These are phyloP conservation scores for Falco cherrug DNA, from an alignment of 2,797 vertebrate genomes.

Conservation along the genomic window DNA sequence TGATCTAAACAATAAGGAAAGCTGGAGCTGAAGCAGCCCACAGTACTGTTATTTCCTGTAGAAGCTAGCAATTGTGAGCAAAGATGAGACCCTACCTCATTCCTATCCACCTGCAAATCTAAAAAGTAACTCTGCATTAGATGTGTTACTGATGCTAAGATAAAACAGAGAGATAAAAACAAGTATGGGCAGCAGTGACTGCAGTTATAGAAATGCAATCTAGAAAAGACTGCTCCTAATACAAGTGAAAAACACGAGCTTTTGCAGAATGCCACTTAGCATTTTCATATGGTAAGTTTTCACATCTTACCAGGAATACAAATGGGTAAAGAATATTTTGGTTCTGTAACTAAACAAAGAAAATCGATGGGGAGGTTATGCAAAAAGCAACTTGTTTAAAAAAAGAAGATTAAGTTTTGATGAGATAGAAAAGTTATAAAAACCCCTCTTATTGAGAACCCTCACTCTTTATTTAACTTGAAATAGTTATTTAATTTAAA, in stretches of 20 bases:
- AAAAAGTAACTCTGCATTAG: background rate
- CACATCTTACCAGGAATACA: background rate
- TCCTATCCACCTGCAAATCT: background rate
- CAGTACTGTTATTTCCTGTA: background rate
- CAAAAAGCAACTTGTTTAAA: background rate
- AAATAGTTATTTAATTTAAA: background rate
- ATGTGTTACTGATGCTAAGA: background rate
- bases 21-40: background rate
- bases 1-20: background rate
- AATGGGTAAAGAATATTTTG: background rate
- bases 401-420: background rate
- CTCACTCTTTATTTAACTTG: background rate
- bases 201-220: background rate
- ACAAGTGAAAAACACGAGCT: background rate
- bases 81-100: background rate
- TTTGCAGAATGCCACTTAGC: background rate
- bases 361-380: background rate
- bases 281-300: background rate
- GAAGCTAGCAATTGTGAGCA: background rate
- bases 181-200: background rate
- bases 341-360: background rate
- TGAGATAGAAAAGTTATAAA: background rate
- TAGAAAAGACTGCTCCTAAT: background rate
- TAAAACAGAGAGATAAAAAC: background rate
- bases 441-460: fast-evolving